These are phyloP conservation scores for Bothrops jararaca DNA, from an alignment of 2,113 vertebrate genomes.

Conservation along the genomic window DNA sequence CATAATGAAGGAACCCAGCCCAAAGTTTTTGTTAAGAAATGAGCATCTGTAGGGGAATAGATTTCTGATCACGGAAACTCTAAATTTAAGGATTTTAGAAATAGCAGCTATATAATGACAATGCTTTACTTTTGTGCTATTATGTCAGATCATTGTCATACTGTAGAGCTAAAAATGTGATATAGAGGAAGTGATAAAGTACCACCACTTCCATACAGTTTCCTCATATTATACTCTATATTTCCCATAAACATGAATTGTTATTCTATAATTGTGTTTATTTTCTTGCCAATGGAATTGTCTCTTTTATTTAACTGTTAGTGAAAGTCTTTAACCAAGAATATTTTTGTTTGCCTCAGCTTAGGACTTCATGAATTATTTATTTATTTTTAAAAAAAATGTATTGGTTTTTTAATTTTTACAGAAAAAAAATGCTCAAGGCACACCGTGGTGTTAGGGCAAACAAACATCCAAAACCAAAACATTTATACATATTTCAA, in stretches of 20 bases:
- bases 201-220: background rate
- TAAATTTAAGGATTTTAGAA: background rate
- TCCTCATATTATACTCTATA: background rate
- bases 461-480: too few species aligned
- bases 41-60: background rate
- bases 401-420: too few species aligned
- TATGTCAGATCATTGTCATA: background rate
- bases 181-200: background rate
- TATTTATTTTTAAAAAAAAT: too few species aligned
- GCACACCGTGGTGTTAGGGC: too few species aligned
- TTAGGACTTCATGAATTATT: background rate
- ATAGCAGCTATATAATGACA: background rate
- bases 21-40: background rate
- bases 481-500: too few species aligned
- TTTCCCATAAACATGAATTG: background rate
- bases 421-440: too few species aligned
- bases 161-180: background rate
- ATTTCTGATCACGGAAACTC: background rate
- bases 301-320: background rate
- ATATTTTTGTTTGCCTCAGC: background rate
- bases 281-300: background rate
- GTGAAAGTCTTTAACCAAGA: background rate
- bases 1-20: background rate
- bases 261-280: background rate
- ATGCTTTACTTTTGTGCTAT: background rate